Conservation (phyloP, 2,888 invertebrate genomes). For the Hetaerina titia region DNA sequence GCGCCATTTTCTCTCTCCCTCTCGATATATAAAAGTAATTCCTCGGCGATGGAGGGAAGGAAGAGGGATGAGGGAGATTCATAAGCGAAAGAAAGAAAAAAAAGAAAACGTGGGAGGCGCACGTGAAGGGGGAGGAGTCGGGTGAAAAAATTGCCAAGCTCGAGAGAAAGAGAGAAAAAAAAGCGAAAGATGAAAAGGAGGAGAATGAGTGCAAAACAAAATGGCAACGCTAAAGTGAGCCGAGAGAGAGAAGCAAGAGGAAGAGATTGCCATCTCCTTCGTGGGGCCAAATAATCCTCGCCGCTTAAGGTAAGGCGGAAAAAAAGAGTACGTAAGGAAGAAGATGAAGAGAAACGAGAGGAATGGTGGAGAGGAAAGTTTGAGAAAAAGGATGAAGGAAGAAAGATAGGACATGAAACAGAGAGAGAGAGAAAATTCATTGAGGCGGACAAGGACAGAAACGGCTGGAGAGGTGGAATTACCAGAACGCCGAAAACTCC, state of each 20-base stretch:
- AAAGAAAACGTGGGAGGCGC: background rate
- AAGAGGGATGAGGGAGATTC: background rate
- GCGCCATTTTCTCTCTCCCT: background rate
- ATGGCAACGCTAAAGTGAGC: constrained; percentile 16
- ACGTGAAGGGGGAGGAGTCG: background rate
- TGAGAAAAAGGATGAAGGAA: background rate
- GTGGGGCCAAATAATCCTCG: constrained; percentile 19
- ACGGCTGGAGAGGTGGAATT: constrained; percentile 41
- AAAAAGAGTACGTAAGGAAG: background rate
- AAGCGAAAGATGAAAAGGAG: background rate
- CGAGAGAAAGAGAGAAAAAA: background rate
- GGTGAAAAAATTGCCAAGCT: background rate
- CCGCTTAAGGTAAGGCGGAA: background rate
- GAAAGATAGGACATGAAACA: background rate
- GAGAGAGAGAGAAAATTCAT: constrained; percentile 47
- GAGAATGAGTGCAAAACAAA: constrained; percentile 25
- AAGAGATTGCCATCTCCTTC: background rate
- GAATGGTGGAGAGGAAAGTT: background rate
- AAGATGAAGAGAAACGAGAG: background rate
- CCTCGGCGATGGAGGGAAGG: background rate
- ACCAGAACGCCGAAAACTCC: constrained; percentile 35
- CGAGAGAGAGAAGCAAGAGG: background rate
- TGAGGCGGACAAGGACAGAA: constrained; percentile 47
- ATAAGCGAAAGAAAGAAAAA: background rate
- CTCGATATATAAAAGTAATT: background rate